phyloP scores from a whole-genome alignment of 2,797 vertebrate species.

The Synanceia verrucosa region DNA sequence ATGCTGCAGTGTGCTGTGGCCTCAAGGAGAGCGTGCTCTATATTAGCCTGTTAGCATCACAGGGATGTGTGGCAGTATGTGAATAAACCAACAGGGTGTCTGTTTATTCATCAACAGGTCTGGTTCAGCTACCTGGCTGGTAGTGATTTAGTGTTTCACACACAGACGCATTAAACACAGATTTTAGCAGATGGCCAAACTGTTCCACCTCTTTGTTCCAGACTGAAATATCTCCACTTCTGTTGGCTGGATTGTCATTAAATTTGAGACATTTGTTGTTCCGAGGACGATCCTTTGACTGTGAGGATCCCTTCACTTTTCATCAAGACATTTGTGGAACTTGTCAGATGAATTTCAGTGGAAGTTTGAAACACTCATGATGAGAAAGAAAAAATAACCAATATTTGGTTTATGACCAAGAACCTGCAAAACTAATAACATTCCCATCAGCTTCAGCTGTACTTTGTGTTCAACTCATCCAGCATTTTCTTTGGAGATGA shows the following conservation, averaged over 20 bases:
- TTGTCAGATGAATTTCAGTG: background rate
- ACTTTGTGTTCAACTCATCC: too few species aligned
- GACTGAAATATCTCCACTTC: background rate
- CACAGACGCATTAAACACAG: background rate
- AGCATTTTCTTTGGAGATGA: background rate
- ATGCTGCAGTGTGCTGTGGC: conserved; percentile 44
- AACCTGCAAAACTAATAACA: too few species aligned
- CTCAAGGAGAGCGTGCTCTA: background rate
- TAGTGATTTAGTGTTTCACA: background rate
- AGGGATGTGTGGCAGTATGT: conserved; percentile 1
- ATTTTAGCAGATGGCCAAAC: background rate
- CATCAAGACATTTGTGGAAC: background rate
- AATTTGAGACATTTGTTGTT: background rate
- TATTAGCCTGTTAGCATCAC: conserved; percentile 15
- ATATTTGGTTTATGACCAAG: too few species aligned
- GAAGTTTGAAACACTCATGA: too few species aligned
- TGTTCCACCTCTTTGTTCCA: background rate
- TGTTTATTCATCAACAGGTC: background rate
- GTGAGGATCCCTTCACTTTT: background rate
- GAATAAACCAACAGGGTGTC: conserved; percentile 15
- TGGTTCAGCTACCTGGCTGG: background rate
- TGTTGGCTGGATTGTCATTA: background rate
- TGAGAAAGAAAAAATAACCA: too few species aligned
- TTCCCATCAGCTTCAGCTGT: too few species aligned
- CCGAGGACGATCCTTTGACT: background rate